Conservation (phyloP, 1,140 invertebrate species). For the Paraescarpia echinospica region DNA sequence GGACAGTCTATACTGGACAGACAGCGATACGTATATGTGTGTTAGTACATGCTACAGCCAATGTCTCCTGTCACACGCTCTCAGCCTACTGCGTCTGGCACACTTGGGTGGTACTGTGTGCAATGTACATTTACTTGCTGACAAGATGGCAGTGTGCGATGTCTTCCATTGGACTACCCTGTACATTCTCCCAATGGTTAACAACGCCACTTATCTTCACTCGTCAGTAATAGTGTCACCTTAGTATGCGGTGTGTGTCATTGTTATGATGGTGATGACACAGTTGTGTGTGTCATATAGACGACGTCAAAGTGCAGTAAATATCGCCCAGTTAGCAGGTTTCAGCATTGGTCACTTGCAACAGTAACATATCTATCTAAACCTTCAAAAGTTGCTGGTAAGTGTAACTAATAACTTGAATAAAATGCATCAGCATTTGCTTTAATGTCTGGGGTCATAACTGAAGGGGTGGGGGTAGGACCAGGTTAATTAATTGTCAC, state of each 20-base stretch:
- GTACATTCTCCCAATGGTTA: not conserved
- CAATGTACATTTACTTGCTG: not conserved
- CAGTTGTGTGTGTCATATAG: not conserved
- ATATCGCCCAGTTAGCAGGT: not conserved
- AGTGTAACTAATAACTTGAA: not conserved
- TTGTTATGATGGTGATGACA: not conserved
- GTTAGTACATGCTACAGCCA: not conserved
- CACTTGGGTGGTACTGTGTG: not conserved
- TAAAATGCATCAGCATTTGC: not conserved
- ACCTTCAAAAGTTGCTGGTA: not conserved
- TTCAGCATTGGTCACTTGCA: not conserved
- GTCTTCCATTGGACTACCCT: not conserved
- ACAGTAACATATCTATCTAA: not conserved
- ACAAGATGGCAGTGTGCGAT: not conserved
- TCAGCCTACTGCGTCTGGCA: not conserved
- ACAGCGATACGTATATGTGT: not conserved
- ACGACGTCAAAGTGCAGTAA: not conserved
- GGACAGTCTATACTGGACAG: not conserved
- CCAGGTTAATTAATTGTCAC: not conserved
- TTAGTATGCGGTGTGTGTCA: not conserved
- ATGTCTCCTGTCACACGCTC: not conserved
- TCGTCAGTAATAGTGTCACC: not conserved
- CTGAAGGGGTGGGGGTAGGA: not conserved
- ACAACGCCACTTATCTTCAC: not conserved
- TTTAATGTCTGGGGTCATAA: not conserved